Evolutionary conservation across 2,888 invertebrate genomes (phyloP).

Genomic region (Pseudococcus jackbeardsleyi): DNA sequence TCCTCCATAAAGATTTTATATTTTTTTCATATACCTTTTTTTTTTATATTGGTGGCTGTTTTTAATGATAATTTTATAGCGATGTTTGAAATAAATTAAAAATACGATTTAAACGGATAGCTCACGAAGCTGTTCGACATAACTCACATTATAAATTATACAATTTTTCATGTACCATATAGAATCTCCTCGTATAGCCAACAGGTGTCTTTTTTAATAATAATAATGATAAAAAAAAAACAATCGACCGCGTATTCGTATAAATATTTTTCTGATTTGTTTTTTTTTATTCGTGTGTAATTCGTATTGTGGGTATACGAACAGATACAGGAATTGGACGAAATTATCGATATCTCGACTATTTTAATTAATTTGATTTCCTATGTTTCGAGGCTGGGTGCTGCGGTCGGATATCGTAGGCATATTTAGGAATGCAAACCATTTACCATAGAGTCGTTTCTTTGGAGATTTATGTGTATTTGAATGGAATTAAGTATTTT

Average conservation of each 20-base stretch:
- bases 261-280: slow-evolving; percentile 4
- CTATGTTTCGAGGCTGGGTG: neutral
- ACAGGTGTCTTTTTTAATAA: slow-evolving; percentile 53
- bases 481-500: too few species aligned
- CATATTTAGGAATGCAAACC: neutral
- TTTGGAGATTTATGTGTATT: too few species aligned
- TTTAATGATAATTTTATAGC: slow-evolving; percentile 56
- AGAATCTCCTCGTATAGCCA: slow-evolving; percentile 48
- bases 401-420: neutral
- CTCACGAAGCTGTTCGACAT: slow-evolving; percentile 62
- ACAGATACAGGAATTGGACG: neutral
- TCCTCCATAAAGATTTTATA: neutral
- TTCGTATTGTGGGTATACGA: neutral
- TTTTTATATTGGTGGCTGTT: slow-evolving; percentile 36
- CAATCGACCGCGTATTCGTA: neutral
- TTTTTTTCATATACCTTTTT: neutral
- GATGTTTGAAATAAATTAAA: slow-evolving; percentile 59
- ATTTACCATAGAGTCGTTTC: neutral
- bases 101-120: slow-evolving; percentile 61
- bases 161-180: slow-evolving; percentile 35
- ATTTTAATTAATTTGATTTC: slow-evolving; percentile 38
- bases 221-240: slow-evolving; percentile 30
- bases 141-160: slow-evolving; percentile 61
- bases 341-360: slow-evolving; percentile 9
- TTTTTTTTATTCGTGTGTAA: neutral